These are phyloP conservation scores for Ceriagrion tenellum DNA, from an alignment of 2,888 invertebrate species.

Conservation along the genomic window DNA sequence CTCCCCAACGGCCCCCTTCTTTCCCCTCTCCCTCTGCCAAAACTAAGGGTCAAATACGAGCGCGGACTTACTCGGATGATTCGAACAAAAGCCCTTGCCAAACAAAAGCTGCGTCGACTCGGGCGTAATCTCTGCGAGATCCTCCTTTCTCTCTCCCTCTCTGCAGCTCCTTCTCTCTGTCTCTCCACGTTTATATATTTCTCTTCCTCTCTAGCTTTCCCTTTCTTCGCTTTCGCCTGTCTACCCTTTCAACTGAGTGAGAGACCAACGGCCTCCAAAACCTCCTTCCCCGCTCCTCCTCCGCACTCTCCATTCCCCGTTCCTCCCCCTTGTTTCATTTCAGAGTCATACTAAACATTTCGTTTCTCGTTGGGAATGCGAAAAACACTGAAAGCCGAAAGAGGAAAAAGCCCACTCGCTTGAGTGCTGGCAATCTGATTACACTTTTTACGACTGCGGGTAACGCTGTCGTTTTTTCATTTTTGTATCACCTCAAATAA, in stretches of 20 bases:
- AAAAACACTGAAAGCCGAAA: background rate
- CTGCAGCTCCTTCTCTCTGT: no score
- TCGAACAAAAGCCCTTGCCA: constrained; percentile 1
- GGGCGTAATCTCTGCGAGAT: background rate
- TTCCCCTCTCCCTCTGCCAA: background rate
- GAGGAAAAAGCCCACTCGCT: background rate
- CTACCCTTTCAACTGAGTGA: background rate
- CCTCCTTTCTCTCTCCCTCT: background rate
- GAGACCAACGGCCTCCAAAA: background rate
- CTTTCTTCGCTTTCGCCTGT: background rate
- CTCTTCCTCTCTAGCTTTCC: background rate
- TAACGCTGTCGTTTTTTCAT: background rate
- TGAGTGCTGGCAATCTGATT: no score
- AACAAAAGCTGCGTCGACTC: constrained; percentile 27
- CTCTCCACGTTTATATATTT: no score
- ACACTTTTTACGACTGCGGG: background rate
- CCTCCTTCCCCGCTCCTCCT: background rate
- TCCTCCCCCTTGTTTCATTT: background rate
- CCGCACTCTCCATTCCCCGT: background rate
- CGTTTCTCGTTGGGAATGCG: background rate
- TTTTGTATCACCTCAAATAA: background rate
- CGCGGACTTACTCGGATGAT: constrained; percentile 5
- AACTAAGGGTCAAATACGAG: constrained; percentile 16
- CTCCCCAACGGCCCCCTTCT: background rate
- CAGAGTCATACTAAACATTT: background rate